phyloP scores from a whole-genome alignment of 2,113 vertebrate genomes.

The Zonotrichia leucophrys region DNA sequence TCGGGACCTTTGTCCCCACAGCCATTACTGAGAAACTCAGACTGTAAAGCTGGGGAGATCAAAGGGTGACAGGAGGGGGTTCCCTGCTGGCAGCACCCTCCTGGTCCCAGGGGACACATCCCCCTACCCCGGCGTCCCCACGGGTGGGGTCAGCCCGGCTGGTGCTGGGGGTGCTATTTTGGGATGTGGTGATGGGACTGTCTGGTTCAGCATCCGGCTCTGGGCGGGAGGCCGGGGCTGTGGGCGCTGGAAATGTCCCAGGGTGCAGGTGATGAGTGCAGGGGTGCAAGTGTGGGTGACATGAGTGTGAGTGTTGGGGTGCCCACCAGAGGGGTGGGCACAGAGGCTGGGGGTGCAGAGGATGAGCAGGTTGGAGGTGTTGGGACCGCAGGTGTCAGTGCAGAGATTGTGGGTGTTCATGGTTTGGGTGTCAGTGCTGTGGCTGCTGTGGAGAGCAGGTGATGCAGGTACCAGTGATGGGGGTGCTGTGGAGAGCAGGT shows the following conservation, averaged over 20 bases:
- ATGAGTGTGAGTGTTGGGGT: not conserved
- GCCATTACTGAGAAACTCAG: not conserved
- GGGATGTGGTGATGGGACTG: not conserved
- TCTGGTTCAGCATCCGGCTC: not conserved
- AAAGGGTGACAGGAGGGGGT: not conserved
- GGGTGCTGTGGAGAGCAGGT: not conserved
- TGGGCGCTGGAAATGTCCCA: not conserved
- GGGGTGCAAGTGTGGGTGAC: not conserved
- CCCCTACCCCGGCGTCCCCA: not conserved
- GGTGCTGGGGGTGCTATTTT: not conserved
- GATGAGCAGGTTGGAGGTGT: not conserved
- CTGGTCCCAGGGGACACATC: not conserved
- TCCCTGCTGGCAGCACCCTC: fast-evolving
- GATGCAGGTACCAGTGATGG: not conserved
- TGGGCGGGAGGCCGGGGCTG: fast-evolving
- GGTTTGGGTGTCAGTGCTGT: not conserved
- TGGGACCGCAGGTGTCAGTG: not conserved
- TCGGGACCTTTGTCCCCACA: not conserved
- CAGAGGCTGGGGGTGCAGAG: not conserved
- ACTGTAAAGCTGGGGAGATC: not conserved
- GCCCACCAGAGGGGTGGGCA: not conserved
- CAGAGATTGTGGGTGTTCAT: not conserved
- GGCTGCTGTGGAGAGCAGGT: not conserved
- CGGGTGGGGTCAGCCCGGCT: fast-evolving
- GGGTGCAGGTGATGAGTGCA: not conserved